These are phyloP conservation scores for Avahi laniger DNA, from an alignment of 2,797 vertebrate genomes.

Conservation along the genomic window DNA sequence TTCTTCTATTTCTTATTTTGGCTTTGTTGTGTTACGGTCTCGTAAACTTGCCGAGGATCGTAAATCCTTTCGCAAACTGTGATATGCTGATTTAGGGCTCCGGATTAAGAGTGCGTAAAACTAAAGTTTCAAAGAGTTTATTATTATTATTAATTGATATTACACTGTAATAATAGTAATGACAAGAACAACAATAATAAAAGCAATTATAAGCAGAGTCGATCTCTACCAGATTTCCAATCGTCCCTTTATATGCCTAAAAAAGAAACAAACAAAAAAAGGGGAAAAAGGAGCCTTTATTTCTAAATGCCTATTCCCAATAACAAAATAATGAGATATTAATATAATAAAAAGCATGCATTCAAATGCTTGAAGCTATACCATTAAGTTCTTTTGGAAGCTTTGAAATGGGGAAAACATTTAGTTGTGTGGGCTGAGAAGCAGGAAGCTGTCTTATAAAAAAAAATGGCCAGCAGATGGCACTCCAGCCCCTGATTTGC, in stretches of 20 bases:
- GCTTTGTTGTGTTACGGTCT: conserved; percentile 28
- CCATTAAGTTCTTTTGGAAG: neutral
- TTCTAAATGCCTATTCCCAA: neutral
- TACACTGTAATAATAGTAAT: neutral
- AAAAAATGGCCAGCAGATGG: conserved; percentile 67
- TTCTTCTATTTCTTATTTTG: neutral
- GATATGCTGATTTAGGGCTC: conserved; percentile 29
- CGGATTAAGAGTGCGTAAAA: conserved; percentile 76
- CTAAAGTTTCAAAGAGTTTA: conserved; percentile 69
- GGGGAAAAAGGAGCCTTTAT: conserved; percentile 10
- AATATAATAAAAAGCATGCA: conserved; percentile 17
- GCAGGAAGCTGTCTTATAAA: neutral
- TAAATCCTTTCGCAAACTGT: conserved; percentile 61
- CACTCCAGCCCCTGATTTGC: neutral
- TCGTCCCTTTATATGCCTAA: conserved; percentile 37
- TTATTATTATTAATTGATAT: conserved; percentile 71
- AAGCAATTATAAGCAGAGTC: neutral
- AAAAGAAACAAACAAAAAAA: neutral
- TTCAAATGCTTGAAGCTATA: conserved; percentile 28
- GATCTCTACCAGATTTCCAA: conserved; percentile 59
- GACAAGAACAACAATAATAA: neutral
- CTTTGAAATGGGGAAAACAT: conserved; percentile 38
- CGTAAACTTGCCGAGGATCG: conserved; percentile 42
- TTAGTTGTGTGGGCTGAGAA: neutral
- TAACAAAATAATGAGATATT: conserved; percentile 10